These are phyloP conservation scores for Trichonephila clavipes DNA, from an alignment of 1,140 invertebrate species.

Conservation along the genomic window DNA sequence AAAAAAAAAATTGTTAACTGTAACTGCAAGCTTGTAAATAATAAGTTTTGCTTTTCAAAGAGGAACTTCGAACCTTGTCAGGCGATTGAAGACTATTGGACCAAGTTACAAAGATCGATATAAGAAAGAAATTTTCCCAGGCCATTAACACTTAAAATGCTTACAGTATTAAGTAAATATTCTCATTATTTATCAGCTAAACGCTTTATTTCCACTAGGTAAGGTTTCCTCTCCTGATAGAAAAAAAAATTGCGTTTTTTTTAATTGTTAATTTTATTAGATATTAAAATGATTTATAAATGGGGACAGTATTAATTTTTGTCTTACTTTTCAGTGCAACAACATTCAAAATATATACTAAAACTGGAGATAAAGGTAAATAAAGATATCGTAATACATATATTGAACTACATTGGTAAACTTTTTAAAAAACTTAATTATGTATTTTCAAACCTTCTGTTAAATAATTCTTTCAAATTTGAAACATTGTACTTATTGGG, in stretches of 20 bases:
- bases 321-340: conserved; percentile 26
- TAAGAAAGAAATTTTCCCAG: no score
- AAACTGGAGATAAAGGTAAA: conserved; percentile 84
- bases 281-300: neutral
- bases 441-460: no score
- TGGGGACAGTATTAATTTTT: neutral
- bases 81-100: no score
- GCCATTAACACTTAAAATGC: neutral
- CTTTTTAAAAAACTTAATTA: no score
- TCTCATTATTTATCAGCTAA: neutral
- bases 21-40: no score
- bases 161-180: neutral
- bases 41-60: no score
- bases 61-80: no score
- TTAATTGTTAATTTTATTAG: neutral
- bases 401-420: no score
- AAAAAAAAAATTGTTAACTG: no score
- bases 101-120: no score
- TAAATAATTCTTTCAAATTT: no score
- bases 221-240: neutral
- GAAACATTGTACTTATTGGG: no score
- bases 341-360: conserved; percentile 82
- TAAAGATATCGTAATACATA: neutral
- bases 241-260: neutral
- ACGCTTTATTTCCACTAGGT: neutral